phyloP scores from a whole-genome alignment of 2,797 vertebrate genomes.

The Alca torda region DNA sequence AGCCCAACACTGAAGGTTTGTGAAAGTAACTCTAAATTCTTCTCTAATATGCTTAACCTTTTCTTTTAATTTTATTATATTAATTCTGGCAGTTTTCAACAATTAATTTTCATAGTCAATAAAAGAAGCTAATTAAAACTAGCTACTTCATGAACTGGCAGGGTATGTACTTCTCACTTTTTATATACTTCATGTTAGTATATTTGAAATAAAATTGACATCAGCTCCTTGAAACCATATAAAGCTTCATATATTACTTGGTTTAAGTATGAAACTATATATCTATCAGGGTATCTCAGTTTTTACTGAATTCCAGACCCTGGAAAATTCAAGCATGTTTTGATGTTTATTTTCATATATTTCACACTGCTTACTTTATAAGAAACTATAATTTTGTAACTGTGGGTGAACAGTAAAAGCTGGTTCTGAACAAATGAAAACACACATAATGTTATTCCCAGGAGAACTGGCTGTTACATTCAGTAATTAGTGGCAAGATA shows the following conservation, averaged over 20 bases:
- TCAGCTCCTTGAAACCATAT: background rate
- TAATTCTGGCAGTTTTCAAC: background rate
- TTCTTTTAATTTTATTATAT: background rate
- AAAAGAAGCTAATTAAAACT: background rate
- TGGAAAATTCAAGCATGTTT: background rate
- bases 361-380: background rate
- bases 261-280: background rate
- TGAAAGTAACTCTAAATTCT: background rate
- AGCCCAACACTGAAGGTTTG: background rate
- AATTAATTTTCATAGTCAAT: background rate
- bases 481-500: background rate
- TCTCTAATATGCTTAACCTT: background rate
- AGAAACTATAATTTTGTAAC: background rate
- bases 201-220: slow-evolving; percentile 17
- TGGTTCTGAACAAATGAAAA: slow-evolving; percentile 34
- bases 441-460: background rate
- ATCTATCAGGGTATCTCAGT: background rate
- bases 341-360: slow-evolving; percentile 8
- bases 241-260: background rate
- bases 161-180: background rate
- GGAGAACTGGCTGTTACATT: background rate
- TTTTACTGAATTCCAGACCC: background rate
- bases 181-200: background rate
- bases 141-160: background rate
- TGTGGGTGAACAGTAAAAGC: slow-evolving; percentile 26